Evolutionary conservation across 2,113 vertebrate genomes (phyloP).

Genomic region (Amblyornis subalaris): DNA sequence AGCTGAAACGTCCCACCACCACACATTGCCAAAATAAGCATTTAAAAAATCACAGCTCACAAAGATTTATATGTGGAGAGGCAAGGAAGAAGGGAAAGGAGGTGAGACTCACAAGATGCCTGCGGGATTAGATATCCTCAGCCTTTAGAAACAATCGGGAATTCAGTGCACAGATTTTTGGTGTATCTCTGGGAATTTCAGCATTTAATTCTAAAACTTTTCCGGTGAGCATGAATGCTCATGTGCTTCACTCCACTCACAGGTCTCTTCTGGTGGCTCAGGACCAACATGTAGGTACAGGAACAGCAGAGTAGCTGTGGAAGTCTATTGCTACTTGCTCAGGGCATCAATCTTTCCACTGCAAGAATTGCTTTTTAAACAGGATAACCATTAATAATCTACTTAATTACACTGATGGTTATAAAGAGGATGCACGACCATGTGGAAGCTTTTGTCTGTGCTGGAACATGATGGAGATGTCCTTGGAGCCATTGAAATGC

Average conservation of each 20-base stretch:
- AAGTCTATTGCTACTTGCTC: background rate
- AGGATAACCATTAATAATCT: background rate
- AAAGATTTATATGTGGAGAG: background rate
- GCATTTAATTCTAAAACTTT: background rate
- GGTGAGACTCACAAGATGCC: background rate
- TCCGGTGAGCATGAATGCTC: background rate
- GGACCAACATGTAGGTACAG: background rate
- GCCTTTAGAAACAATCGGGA: background rate
- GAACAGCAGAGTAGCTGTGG: background rate
- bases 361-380: background rate
- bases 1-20: background rate
- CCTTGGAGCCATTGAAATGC: background rate
- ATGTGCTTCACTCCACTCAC: background rate
- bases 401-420: background rate
- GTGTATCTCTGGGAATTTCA: background rate
- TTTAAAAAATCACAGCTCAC: background rate
- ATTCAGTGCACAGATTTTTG: background rate
- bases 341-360: background rate
- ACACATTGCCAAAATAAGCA: constrained; percentile 11
- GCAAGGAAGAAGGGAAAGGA: background rate
- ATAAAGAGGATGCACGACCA: background rate
- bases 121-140: background rate
- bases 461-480: background rate
- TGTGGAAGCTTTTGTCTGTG: background rate
- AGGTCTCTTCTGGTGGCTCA: background rate